A percentile compares a stretch with the other conserved stretches of the same genome.
Evolutionary conservation across 2,888 invertebrate species (phyloP).

Genomic region (Ennomos erosarius): DNA sequence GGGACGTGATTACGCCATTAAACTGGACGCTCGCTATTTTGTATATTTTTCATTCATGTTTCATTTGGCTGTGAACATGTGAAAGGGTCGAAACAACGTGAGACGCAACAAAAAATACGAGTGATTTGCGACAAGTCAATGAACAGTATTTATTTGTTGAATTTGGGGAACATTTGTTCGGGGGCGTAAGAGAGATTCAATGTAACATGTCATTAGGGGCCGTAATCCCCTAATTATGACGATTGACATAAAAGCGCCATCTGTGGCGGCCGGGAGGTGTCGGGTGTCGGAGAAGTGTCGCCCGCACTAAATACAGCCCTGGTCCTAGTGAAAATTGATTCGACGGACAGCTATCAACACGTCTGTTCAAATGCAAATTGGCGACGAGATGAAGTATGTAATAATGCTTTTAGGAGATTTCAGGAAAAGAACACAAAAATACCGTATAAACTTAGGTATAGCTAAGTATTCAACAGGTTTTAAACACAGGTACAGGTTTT

Average conservation of each 20-base stretch:
- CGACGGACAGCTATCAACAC: slow-evolving; percentile 40
- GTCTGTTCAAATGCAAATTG: slow-evolving; percentile 35
- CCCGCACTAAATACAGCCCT: slow-evolving; percentile 40
- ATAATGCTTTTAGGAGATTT: slow-evolving; percentile 9
- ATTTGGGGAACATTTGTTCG: slow-evolving; percentile 73
- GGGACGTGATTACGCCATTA: slow-evolving; percentile 68
- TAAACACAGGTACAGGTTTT: too few relatives aligned
- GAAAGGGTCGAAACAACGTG: slow-evolving; percentile 13
- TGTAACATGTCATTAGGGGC: slow-evolving; percentile 81
- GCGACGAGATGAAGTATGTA: slow-evolving; percentile 19
- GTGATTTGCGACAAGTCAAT: slow-evolving; percentile 56
- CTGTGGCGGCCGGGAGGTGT: slow-evolving; percentile 79
- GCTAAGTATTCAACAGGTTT: too few relatives aligned
- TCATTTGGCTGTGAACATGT: slow-evolving; percentile 1
- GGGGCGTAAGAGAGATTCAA: slow-evolving; percentile 80
- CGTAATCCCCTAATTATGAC: slow-evolving; percentile 84
- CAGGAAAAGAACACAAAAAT: neutral
- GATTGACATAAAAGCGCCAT: slow-evolving; percentile 84
- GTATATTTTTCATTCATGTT: slow-evolving; percentile 31
- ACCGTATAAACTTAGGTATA: too few relatives aligned
- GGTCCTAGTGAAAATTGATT: slow-evolving; percentile 53
- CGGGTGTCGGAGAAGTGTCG: slow-evolving; percentile 66
- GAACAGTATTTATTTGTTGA: slow-evolving; percentile 69
- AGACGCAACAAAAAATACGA: slow-evolving; percentile 36
- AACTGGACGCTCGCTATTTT: slow-evolving; percentile 45